Base-by-base conservation (phyloP, 2,888 invertebrate species). In the Dorcus hopei region DNA sequence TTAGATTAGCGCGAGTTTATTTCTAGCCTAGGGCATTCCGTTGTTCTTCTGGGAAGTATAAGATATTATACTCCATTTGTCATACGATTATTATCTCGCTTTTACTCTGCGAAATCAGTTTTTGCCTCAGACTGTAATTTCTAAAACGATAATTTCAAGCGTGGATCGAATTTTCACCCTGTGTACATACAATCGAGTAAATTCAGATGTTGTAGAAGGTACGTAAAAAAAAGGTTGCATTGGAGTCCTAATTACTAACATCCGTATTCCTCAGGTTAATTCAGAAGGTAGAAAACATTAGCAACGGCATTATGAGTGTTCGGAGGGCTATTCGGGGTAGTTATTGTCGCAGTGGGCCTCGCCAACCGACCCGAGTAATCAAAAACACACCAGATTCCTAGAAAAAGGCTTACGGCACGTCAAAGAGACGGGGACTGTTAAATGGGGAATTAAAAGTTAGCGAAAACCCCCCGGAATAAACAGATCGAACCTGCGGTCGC, bases 301-400 rank as follows among this genome's bases (percentile, higher is more conserved):
- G 83, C 83, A 83, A 70, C 81, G 83, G 84, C 82, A 84, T 85
- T 85, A 85, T 84, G 83, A 84, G 85, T 83, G 85, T 83, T 84
- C 81, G 79, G 85, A 85, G 85, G 84, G 84, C 84, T 82, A 84
- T 85, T 85, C 82, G 81, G 82, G 80, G 80, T 81, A 81, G 83
- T 83, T 85, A 84, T 84, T 82, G 82, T 82, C 83, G 83, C 76
- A 72, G 80, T 80, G 84, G 83, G 76, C 79, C 78, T 81, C 57
- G 65, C 80, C 81, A 82, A 81, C 81, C 83, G 83, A 83, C 84
- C 84, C 83, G 82, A 82, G 83, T 84, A 84, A 84, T 84, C 84
- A 74, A 74, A 74, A 73, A 73, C 72, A 72, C 68, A 70, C 70
- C 74, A 73, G 72, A 73, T 72, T 72, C 70, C 70, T 68, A 33